Evolutionary conservation across 2,888 invertebrate species (phyloP), one percentile per base, ranked within the genome.

Genomic region (Mesopsocus fuscifrons): DNA sequence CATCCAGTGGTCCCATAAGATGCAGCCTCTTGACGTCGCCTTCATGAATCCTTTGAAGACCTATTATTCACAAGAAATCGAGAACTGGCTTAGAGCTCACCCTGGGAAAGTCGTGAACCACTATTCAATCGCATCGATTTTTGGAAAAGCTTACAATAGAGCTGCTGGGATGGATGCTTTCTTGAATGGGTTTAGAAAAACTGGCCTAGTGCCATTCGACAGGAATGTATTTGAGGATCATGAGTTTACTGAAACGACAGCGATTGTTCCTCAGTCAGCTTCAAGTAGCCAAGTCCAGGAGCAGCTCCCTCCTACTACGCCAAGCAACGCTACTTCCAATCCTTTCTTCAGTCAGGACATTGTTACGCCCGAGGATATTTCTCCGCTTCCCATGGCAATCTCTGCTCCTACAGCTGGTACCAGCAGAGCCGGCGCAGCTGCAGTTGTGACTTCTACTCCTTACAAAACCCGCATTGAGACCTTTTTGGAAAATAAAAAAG

Each of bases 201-300:
- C 33, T 42, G 44, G 22, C 2, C 33, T 34, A 9, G 38, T 41
- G 17, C 30, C 44, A 13, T 35, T 45, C n/a, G 34, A 49, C 40
- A 16, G 45, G 16, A 23, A 49, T 35, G 42, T 45, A 16, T 43
- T 45, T 30, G 23, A 21, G 11, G 45, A 45, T 33, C 35, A 34
- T 38, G 38, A 35, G 2, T 45, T 45, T 45, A 26, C 26, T 9
- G 26, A 26, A 11, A n/a, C n/a, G n/a, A n/a, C n/a, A n/a, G n/a
- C n/a, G n/a, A n/a, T n/a, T n/a, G n/a, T n/a, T n/a, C n/a, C n/a
- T n/a, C n/a, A n/a, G n/a, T 26, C 26, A 26, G 26, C 26, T 9
- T 26, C 26, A 26, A 26, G 26, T 11, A 26, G 26, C 26, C 26
- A 11, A 26, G 8, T 26, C 26, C 26, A 26, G 26, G 8, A 26